Evolutionary conservation across 2,113 vertebrate genomes (phyloP), one percentile per base, ranked within the genome.

Genomic region (Cyanistes caeruleus): DNA sequence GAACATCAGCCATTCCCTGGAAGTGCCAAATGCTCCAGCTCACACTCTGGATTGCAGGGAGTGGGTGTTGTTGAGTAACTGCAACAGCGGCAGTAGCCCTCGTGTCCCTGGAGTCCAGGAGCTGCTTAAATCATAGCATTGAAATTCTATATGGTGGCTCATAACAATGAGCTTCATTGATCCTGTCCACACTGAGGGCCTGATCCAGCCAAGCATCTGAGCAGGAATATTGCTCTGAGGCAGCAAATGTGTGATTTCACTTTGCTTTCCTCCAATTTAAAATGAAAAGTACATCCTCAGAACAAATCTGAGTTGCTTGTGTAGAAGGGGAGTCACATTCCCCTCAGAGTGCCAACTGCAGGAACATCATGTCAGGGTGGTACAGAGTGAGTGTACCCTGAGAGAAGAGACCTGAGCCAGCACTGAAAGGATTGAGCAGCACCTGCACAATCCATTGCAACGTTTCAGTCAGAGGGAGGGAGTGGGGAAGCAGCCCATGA

Each of bases 91-190:
- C 88, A 56, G 87, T 17, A 25, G n/a, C 49, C 18, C 1, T 52
- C 5, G 1, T 30, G 55, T 87, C 95, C 82, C 89, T 89, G 87
- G 64, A 91, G 93, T 90, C 62, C 44, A n/a, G 68, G 67, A 89
- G 83, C 85, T 93, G 72, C 91, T 92, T 62, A 59, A 92, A 88
- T 69, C 76, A 55, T 15, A 48, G 7, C 90, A 94, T 35, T 75
- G 76, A 84, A 90, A 94, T 94, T 87, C 88, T 72, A 7, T 62
- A 39, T 87, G 51, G 83, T 82, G 79, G 85, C 31, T 94, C 83
- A 81, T 92, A 90, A 84, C 82, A 90, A 41, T 44, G 91, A 86
- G 55, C 52, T 86, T 63, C 78, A 92, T 86, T 68, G 95, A 96
- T 95, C 73, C 49, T 35, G 27, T 78, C 92, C 85, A 46, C 1